phyloP scores from a whole-genome alignment of 1,140 invertebrate species.

The Chrysomallon squamiferum region DNA sequence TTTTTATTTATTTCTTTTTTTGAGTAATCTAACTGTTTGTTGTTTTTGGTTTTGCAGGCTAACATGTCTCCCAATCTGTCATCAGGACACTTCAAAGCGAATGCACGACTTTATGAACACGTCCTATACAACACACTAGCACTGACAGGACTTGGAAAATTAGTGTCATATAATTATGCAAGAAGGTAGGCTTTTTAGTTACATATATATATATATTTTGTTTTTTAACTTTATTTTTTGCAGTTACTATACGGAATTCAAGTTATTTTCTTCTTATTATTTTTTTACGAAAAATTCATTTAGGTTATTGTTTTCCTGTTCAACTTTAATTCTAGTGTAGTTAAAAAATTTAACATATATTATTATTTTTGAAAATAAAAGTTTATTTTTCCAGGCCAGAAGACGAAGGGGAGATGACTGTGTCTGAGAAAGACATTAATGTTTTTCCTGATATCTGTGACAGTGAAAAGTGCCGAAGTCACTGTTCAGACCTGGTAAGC shows the following conservation, averaged over 20 bases:
- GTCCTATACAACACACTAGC: constrained; percentile 86
- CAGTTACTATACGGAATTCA: not conserved
- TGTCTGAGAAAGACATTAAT: constrained; percentile 80
- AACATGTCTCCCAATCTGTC: constrained; percentile 99
- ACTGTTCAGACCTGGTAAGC: constrained; percentile 6
- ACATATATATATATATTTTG: not conserved
- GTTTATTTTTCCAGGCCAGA: constrained; percentile 22
- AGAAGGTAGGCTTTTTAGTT: constrained; percentile 31
- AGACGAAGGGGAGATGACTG: constrained; percentile 72
- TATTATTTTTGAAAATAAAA: too few relatives aligned
- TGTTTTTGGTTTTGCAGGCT: constrained; percentile 66
- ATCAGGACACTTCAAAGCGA: constrained; percentile 88
- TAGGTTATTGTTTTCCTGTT: not conserved
- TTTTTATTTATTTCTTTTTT: too few relatives aligned
- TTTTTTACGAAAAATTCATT: not conserved
- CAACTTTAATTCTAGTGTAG: not conserved
- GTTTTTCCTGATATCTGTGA: constrained; percentile 78
- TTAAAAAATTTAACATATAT: too few relatives aligned
- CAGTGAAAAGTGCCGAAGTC: constrained; percentile 37
- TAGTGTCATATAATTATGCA: constrained; percentile 61
- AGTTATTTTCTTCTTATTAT: not conserved
- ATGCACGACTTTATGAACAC: constrained; percentile 90
- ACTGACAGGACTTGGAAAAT: constrained; percentile 74
- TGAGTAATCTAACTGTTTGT: too few relatives aligned
- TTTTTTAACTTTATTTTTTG: too few relatives aligned